phyloP scores from a whole-genome alignment of 2,797 vertebrate species.

The Channa striata region DNA sequence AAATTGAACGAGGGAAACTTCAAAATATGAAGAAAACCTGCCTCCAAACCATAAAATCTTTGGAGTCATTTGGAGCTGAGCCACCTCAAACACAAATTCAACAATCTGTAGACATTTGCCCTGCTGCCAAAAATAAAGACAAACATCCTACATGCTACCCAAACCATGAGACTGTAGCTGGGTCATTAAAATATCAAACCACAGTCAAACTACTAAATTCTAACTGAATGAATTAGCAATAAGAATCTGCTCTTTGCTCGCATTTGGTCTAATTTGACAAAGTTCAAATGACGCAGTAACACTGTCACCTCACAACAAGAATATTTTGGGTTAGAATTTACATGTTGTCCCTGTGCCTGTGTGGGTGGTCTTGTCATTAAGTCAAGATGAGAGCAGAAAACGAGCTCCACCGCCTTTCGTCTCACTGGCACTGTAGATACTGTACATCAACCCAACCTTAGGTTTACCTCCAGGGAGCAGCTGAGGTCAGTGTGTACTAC shows the following conservation, averaged over 20 bases:
- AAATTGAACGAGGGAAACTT: background rate
- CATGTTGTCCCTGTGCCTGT: background rate
- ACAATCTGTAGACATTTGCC: no score
- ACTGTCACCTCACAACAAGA: no score
- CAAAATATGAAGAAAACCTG: background rate
- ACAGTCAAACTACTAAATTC: no score
- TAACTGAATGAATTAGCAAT: background rate
- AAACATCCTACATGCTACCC: no score
- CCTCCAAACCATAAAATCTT: no score
- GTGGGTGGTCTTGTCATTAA: slow-evolving; percentile 8
- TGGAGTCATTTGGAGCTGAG: background rate
- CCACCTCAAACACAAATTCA: no score
- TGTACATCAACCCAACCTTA: slow-evolving; percentile 2
- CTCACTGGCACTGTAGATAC: slow-evolving; percentile 22
- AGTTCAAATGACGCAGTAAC: no score
- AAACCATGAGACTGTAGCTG: no score
- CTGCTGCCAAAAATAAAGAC: no score
- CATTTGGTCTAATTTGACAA: slow-evolving; percentile 7
- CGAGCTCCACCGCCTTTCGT: slow-evolving; percentile 8
- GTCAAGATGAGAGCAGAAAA: slow-evolving; percentile 7
- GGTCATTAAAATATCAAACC: no score
- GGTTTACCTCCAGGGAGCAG: slow-evolving; percentile 24
- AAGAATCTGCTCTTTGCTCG: slow-evolving; percentile 11
- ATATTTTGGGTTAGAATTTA: background rate
- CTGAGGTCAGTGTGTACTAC: slow-evolving; percentile 22